Evolutionary conservation across 2,888 invertebrate species (phyloP), one percentile per base, ranked within the genome.

Genomic region (Euproctis similis): DNA sequence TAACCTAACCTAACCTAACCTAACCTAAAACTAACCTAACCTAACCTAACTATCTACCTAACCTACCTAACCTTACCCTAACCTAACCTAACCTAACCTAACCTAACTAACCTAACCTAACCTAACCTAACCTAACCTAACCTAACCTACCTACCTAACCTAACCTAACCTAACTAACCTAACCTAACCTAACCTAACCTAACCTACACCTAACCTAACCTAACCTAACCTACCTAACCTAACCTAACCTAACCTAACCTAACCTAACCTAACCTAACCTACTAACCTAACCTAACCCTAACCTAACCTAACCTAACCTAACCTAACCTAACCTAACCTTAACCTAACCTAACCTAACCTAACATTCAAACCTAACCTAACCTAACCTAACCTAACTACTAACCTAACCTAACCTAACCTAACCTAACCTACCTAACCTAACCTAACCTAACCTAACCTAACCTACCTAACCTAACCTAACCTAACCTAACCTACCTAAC

Each of bases 131-230:
- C 36, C 34, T 34, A 39, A n/a, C n/a, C n/a, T n/a, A n/a, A n/a
- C n/a, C n/a, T n/a, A n/a, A n/a, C n/a, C n/a, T n/a, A n/a, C n/a
- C 33, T 36, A 39, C 42, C 39, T 37, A 39, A 39, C 37, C 42
- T 39, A 39, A 42, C 36, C 39, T 39, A 39, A 39, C 34, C 38
- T 33, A 37, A 34, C 31, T 29, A 37, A 21, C 36, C 47, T 32
- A 29, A 32, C 31, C 31, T 28, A 32, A 31, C 29, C 28, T 29
- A 31, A 36, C 36, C 36, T 37, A 37, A 37, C 36, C n/a, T n/a
- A n/a, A n/a, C n/a, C n/a, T n/a, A n/a, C n/a, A n/a, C n/a, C n/a
- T n/a, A n/a, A n/a, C n/a, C n/a, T n/a, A n/a, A n/a, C n/a, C n/a
- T n/a, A n/a, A n/a, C n/a, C n/a, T n/a, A n/a, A n/a, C n/a, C n/a